phyloP scores from a whole-genome alignment of 1,140 invertebrate genomes.

The Ganaspis sp. region DNA sequence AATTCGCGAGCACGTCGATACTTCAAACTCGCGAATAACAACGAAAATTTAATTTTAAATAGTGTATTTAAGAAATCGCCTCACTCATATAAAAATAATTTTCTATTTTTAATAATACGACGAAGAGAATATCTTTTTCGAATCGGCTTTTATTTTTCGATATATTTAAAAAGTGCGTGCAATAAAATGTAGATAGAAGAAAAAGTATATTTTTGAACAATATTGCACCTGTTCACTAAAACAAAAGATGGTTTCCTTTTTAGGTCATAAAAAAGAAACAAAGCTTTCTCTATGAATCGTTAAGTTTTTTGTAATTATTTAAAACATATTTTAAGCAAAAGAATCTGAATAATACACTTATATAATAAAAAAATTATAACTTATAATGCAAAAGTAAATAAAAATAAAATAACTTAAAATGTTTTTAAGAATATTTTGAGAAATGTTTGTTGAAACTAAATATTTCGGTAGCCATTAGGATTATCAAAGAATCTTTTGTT shows the following conservation, averaged over 20 bases:
- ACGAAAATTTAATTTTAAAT: slow-evolving; percentile 19
- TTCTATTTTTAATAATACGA: slow-evolving; percentile 22
- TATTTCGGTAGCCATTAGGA: not conserved
- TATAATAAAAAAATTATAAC: not conserved
- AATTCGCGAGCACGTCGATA: not conserved
- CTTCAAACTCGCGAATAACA: slow-evolving; percentile 9
- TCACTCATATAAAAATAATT: slow-evolving; percentile 14
- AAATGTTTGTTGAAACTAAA: too few relatives aligned
- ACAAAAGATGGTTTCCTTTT: not conserved
- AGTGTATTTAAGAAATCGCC: slow-evolving; percentile 28
- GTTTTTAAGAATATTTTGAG: too few relatives aligned
- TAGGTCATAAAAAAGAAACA: too few relatives aligned
- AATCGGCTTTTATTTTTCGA: not conserved
- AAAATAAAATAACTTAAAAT: not conserved
- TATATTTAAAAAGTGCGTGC: slow-evolving; percentile 5
- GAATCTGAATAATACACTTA: not conserved
- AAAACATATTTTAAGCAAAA: too few relatives aligned
- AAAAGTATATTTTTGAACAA: not conserved
- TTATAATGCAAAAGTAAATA: not conserved
- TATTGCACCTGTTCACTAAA: not conserved
- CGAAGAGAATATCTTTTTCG: slow-evolving; percentile 9
- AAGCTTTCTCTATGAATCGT: too few relatives aligned
- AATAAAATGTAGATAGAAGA: slow-evolving; percentile 21
- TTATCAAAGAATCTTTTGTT: not conserved
- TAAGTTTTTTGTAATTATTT: too few relatives aligned